phyloP scores from a whole-genome alignment of 2,888 invertebrate species.

The Protodeltote pygarga region DNA sequence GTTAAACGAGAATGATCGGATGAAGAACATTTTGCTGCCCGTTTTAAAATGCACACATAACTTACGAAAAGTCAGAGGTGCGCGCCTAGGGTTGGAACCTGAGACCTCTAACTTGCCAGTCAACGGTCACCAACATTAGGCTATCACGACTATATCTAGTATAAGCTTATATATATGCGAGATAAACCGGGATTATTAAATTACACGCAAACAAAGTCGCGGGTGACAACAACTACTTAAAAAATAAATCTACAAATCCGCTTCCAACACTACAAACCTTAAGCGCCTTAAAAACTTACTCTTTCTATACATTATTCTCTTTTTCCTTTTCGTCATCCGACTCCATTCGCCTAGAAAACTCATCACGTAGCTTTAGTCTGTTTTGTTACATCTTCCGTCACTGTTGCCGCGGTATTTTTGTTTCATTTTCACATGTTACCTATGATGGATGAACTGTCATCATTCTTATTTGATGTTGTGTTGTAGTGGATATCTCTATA shows the following conservation, averaged over 20 bases:
- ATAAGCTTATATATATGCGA: too few relatives aligned
- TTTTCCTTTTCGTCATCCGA: slow-evolving; percentile 24
- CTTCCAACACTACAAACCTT: slow-evolving; percentile 12
- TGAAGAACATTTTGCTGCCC: too few relatives aligned
- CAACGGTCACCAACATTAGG: too few relatives aligned
- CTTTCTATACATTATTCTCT: slow-evolving; percentile 37
- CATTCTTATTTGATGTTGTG: slow-evolving; percentile 13
- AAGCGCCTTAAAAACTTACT: slow-evolving; percentile 12
- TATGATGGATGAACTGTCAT: slow-evolving; percentile 33
- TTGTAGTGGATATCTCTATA: slow-evolving; percentile 1
- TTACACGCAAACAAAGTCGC: too few relatives aligned
- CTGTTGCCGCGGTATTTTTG: slow-evolving; percentile 29
- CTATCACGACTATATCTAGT: too few relatives aligned
- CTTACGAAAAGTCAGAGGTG: too few relatives aligned
- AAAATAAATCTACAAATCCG: neutral
- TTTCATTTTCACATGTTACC: slow-evolving; percentile 30
- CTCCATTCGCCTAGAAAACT: slow-evolving; percentile 41
- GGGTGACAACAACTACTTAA: too few relatives aligned
- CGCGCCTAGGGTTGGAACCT: too few relatives aligned
- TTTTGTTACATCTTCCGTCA: slow-evolving; percentile 30
- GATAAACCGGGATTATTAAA: too few relatives aligned
- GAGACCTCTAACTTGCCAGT: too few relatives aligned
- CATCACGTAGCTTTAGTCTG: slow-evolving; percentile 39
- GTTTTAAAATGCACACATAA: too few relatives aligned
- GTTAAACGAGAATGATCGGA: too few relatives aligned